phyloP scores from a whole-genome alignment of 2,113 vertebrate species.

The Benitochromis conjunctus region DNA sequence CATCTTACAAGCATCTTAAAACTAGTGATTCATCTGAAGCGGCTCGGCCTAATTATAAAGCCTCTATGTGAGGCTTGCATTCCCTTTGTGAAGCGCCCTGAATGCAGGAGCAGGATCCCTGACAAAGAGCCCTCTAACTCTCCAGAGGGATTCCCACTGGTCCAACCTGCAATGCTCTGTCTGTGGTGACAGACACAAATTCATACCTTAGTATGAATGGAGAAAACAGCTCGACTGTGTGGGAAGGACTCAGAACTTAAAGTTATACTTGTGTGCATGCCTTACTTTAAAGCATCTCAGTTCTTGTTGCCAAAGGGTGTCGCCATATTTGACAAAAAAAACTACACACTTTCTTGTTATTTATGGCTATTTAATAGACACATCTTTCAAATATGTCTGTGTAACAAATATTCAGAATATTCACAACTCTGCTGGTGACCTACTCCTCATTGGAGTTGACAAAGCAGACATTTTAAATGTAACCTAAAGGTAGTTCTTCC shows the following conservation, averaged over 20 bases:
- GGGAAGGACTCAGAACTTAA: not conserved
- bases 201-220: not conserved
- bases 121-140: not conserved
- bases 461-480: not conserved
- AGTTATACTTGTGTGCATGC: not conserved
- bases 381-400: not conserved
- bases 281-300: not conserved
- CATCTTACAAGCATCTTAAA: conserved; percentile 32
- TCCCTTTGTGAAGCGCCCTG: not conserved
- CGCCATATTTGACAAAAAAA: not conserved
- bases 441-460: not conserved
- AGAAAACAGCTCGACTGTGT: not conserved
- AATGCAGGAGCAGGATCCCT: not conserved
- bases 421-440: not conserved
- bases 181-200: conserved; percentile 12
- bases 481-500: not conserved
- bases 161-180: not conserved
- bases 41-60: conserved; percentile 51
- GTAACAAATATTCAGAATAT: not conserved
- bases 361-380: not conserved
- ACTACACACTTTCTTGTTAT: not conserved
- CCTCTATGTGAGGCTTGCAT: not conserved
- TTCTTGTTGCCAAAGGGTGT: not conserved
- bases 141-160: conserved; percentile 15
- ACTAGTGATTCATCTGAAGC: conserved; percentile 25